Percentiles rank a stretch among this genome's conserved stretches.
Evolutionary conservation across 1,140 invertebrate genomes (phyloP).

Genomic region (Bombus confusus): DNA sequence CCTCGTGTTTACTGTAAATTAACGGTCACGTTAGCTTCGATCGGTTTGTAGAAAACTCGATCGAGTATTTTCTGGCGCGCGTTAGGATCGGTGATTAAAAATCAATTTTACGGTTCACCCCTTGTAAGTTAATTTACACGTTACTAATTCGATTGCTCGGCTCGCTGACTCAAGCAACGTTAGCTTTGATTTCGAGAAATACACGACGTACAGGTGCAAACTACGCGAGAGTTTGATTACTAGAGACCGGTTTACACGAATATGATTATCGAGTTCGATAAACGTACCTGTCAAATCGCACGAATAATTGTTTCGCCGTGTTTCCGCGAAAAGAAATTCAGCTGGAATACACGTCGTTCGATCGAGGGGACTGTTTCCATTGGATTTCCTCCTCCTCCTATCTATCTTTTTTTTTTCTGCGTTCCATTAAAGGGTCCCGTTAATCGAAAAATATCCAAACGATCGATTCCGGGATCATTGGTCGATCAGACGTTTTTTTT

Average conservation of each 20-base stretch:
- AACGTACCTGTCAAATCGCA: background rate
- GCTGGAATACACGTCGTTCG: background rate
- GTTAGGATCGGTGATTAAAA: background rate
- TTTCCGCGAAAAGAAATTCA: background rate
- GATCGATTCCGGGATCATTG: background rate
- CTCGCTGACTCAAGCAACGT: background rate
- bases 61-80: background rate
- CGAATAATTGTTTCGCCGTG: background rate
- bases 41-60: too few relatives aligned
- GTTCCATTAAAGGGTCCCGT: background rate
- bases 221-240: background rate
- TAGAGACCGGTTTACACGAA: background rate
- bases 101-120: background rate
- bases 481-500: background rate
- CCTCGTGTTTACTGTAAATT: too few relatives aligned
- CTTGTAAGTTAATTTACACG: background rate
- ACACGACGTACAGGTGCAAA: background rate
- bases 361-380: background rate
- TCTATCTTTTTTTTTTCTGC: background rate
- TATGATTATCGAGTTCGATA: background rate
- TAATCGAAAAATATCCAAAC: background rate
- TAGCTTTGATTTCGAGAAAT: slow-evolving; percentile 2
- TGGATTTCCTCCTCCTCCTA: background rate
- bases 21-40: too few relatives aligned
- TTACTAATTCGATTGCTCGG: slow-evolving; percentile 5